Conservation (phyloP, 2,113 vertebrate genomes). For the Oceanites oceanicus region DNA sequence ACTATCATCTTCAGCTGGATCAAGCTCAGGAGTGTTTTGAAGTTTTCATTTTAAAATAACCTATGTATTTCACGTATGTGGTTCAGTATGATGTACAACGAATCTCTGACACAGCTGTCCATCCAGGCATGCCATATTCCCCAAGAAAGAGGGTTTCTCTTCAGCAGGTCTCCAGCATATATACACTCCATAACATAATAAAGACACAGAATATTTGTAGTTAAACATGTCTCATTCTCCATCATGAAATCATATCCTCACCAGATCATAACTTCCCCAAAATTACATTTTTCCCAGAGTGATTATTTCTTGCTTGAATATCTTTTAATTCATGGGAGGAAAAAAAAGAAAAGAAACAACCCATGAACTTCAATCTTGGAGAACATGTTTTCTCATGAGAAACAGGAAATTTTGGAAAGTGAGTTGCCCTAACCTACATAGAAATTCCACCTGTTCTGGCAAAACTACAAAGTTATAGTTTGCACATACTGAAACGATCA, state of each 20-base stretch:
- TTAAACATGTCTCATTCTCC: neutral
- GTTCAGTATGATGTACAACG: neutral
- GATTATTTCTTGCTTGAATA: neutral
- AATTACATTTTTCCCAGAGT: neutral
- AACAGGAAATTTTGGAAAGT: neutral
- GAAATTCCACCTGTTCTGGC: neutral
- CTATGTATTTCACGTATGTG: too few species aligned
- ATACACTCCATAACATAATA: neutral
- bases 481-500: neutral
- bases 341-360: neutral
- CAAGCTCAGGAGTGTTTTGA: neutral
- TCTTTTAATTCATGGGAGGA: neutral
- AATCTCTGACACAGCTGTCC: neutral
- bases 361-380: neutral
- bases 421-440: neutral
- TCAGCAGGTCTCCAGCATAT: neutral
- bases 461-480: neutral
- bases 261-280: neutral
- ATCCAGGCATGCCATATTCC: neutral
- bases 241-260: neutral
- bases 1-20: neutral
- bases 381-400: neutral
- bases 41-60: neutral
- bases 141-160: neutral
- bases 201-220: neutral